Conservation (phyloP, 35 echinoderm and acorn worm genomes). For the Stichopus chloronotus region DNA sequence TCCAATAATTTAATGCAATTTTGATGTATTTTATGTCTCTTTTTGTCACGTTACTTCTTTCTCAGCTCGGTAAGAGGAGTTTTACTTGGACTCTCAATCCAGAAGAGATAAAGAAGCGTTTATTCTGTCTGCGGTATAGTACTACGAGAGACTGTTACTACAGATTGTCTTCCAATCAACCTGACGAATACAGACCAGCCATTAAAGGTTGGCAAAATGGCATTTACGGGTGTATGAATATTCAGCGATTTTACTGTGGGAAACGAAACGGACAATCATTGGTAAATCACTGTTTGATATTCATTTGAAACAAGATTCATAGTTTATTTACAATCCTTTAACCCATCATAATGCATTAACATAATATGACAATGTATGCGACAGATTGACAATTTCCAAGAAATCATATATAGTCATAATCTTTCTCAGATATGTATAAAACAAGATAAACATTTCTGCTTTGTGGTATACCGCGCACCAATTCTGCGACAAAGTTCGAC, state of each 20-base stretch:
- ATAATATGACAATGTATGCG: too few species aligned
- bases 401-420: too few species aligned
- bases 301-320: too few species aligned
- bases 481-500: too few species aligned
- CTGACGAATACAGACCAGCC: background rate
- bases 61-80: background rate
- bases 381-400: too few species aligned
- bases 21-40: too few species aligned
- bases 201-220: conserved; percentile 52
- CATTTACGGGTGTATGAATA: conserved; percentile 31
- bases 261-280: background rate
- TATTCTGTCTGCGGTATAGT: conserved; percentile 46
- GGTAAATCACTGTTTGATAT: background rate
- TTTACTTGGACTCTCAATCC: conserved; percentile 27
- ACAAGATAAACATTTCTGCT: too few species aligned
- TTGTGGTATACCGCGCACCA: too few species aligned
- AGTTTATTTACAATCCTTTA: too few species aligned
- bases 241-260: background rate
- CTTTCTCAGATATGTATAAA: too few species aligned
- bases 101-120: conserved; percentile 38
- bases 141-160: conserved; percentile 37
- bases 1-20: too few species aligned
- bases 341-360: too few species aligned
- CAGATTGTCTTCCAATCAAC: background rate
- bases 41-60: background rate